Percentiles rank a stretch among this genome's conserved stretches.
Evolutionary conservation across 2,113 vertebrate genomes (phyloP).

Genomic region (Pimephales promelas): DNA sequence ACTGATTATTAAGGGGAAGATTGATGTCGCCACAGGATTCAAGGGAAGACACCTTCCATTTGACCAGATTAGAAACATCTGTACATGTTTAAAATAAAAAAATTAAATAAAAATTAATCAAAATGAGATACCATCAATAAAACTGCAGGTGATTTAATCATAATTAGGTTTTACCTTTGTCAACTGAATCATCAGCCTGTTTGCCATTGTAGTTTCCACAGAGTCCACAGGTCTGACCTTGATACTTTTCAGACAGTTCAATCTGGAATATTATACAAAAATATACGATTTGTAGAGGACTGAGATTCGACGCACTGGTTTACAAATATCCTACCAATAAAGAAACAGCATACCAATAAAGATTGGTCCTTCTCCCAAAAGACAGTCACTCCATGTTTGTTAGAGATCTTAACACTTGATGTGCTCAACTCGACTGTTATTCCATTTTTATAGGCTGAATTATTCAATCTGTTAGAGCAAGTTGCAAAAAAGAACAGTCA

Average conservation of each 20-base stretch:
- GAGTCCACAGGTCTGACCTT: constrained; percentile 75
- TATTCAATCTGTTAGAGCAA: constrained; percentile 64
- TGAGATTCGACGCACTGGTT: neutral
- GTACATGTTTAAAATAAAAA: too few species aligned
- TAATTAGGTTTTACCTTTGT: too few species aligned
- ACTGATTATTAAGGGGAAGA: neutral
- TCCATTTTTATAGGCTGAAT: constrained; percentile 76
- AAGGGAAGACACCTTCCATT: constrained; percentile 70
- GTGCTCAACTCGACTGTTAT: constrained; percentile 70
- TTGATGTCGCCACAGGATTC: constrained; percentile 75
- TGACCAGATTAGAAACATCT: neutral
- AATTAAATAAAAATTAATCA: too few species aligned
- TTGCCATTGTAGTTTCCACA: constrained; percentile 76
- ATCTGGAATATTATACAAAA: constrained; percentile 60
- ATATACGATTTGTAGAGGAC: neutral
- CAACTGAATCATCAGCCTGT: constrained; percentile 45
- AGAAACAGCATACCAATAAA: constrained; percentile 75
- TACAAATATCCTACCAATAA: neutral
- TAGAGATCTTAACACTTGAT: constrained; percentile 73
- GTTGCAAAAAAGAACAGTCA: neutral
- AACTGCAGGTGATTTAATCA: neutral
- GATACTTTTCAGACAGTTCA: constrained; percentile 70
- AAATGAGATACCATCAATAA: too few species aligned
- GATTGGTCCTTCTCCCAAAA: constrained; percentile 84
- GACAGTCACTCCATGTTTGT: constrained; percentile 78